These are phyloP conservation scores for Dynastes maya DNA, from an alignment of 2,888 invertebrate species.

Conservation along the genomic window DNA sequence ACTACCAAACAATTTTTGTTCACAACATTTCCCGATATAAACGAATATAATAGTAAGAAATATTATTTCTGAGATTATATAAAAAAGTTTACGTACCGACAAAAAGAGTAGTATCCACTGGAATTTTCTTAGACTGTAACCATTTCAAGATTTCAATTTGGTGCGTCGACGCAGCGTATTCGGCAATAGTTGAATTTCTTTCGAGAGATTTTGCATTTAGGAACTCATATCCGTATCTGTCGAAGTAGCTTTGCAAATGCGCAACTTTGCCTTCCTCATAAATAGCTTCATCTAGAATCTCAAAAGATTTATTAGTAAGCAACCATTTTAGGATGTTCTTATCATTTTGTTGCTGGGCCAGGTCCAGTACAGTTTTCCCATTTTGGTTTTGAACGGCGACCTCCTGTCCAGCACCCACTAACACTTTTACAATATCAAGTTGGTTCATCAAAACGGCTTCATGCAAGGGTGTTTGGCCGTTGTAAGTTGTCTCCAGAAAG, in stretches of 20 bases:
- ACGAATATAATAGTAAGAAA: no score
- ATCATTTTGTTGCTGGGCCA: not conserved
- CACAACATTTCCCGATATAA: no score
- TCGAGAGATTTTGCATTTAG: conserved; percentile 1
- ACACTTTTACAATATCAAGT: conserved; percentile 20
- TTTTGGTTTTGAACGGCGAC: conserved; percentile 2
- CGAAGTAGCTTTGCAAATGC: conserved; percentile 14
- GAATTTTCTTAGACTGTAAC: conserved; percentile 23
- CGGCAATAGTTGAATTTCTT: conserved; percentile 19
- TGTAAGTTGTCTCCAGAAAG: not conserved
- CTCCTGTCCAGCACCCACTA: conserved; percentile 3
- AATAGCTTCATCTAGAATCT: conserved; percentile 12
- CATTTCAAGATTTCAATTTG: conserved; percentile 26
- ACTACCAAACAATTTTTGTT: no score
- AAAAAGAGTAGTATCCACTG: conserved; percentile 13
- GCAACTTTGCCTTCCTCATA: conserved; percentile 33
- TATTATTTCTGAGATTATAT: no score
- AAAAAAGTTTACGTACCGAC: not conserved
- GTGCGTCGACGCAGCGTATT: conserved; percentile 12
- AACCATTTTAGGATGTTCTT: conserved; percentile 27
- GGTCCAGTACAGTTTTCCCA: conserved; percentile 1
- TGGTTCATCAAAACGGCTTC: conserved; percentile 4
- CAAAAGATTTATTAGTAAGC: conserved; percentile 11
- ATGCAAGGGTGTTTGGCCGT: conserved; percentile 22
- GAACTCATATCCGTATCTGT: conserved; percentile 24